Percentiles rank a stretch among this genome's conserved stretches.
Evolutionary conservation across 1,140 invertebrate species (phyloP).

Genomic region (Magallana ariakensis): DNA sequence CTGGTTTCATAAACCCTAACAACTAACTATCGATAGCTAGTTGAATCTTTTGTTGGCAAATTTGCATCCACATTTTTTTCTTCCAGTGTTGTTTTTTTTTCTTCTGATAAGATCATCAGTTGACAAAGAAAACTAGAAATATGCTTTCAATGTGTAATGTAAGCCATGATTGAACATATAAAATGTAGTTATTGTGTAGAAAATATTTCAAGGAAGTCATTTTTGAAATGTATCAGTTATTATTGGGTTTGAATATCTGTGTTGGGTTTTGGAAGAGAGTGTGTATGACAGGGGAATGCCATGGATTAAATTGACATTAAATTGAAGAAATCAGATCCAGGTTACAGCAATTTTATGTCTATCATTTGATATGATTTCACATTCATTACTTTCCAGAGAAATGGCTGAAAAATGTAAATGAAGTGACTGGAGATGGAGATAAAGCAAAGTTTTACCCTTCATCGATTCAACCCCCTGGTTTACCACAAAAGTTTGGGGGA

Average conservation of each 20-base stretch:
- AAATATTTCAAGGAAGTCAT: slow-evolving; percentile 22
- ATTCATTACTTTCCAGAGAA: slow-evolving; percentile 35
- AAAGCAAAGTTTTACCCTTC: slow-evolving; percentile 31
- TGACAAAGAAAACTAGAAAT: not conserved
- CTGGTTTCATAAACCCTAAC: not conserved
- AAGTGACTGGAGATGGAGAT: slow-evolving; percentile 36
- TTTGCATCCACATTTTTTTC: not conserved
- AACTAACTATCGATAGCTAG: slow-evolving; percentile 7
- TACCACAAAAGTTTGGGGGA: not conserved
- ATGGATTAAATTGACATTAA: slow-evolving; percentile 13
- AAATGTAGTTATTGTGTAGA: slow-evolving; percentile 7
- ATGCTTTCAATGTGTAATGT: slow-evolving; percentile 7
- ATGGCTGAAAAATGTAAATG: slow-evolving; percentile 35
- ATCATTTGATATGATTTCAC: slow-evolving; percentile 38
- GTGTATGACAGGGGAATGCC: slow-evolving; percentile 6
- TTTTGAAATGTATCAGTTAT: slow-evolving; percentile 19
- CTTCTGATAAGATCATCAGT: slow-evolving; percentile 1
- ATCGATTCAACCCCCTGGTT: not conserved
- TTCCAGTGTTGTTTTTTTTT: not conserved
- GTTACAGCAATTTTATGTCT: slow-evolving; percentile 27
- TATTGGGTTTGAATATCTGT: not conserved
- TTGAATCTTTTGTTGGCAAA: slow-evolving; percentile 12
- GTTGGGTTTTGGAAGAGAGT: not conserved
- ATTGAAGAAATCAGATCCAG: slow-evolving; percentile 34
- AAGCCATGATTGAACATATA: slow-evolving; percentile 21